phyloP scores from a whole-genome alignment of 1,140 invertebrate genomes.

The Halesus radiatus region DNA sequence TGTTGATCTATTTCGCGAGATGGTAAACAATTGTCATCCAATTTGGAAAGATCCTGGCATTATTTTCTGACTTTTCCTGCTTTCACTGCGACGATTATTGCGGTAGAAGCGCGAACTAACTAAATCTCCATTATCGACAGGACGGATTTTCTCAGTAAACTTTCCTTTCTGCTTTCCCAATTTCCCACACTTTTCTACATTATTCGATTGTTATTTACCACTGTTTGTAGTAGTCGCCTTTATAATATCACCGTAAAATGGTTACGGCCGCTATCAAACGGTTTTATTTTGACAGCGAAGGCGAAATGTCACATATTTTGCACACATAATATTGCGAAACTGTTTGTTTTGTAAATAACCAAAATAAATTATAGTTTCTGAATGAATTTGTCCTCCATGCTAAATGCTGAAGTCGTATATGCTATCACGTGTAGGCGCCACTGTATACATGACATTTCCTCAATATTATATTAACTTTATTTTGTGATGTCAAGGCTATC shows the following conservation, averaged over 20 bases:
- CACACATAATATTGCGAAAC: too few relatives aligned
- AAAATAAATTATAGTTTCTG: too few relatives aligned
- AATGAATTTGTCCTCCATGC: too few relatives aligned
- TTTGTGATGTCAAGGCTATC: constrained; percentile 3
- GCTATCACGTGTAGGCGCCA: too few relatives aligned
- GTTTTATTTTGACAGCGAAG: too few relatives aligned
- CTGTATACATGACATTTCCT: neutral
- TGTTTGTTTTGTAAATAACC: too few relatives aligned
- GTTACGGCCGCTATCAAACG: too few relatives aligned
- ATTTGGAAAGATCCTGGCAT: constrained; percentile 38
- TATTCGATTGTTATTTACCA: constrained; percentile 18
- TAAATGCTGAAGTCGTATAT: too few relatives aligned
- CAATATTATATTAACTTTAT: constrained; percentile 1
- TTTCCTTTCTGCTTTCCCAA: neutral
- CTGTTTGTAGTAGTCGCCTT: too few relatives aligned
- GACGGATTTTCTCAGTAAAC: neutral
- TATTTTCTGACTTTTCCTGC: constrained; percentile 50
- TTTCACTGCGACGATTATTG: constrained; percentile 40
- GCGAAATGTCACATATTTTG: too few relatives aligned
- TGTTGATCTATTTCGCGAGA: constrained; percentile 43
- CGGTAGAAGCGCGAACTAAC: constrained; percentile 32
- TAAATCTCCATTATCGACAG: constrained; percentile 40
- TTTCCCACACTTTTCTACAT: constrained; percentile 44
- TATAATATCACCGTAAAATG: too few relatives aligned
- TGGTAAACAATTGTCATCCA: constrained; percentile 41